Evolutionary conservation across 1,140 invertebrate genomes (phyloP).

Genomic region (Drosophila lacertosa): DNA sequence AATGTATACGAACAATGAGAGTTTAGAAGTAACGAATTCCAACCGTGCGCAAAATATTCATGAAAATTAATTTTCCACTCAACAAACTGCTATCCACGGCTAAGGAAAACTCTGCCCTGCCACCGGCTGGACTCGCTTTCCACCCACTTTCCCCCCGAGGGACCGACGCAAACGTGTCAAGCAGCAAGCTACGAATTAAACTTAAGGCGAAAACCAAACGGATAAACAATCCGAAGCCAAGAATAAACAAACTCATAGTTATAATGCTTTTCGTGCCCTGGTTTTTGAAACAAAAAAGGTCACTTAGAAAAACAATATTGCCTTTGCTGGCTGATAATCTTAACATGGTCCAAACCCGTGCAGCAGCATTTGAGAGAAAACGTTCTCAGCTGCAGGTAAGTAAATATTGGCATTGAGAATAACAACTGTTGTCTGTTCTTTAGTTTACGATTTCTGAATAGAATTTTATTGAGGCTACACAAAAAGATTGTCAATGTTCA

Average conservation of each 20-base stretch:
- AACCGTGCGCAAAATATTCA: slow-evolving; percentile 16
- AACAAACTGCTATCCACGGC: slow-evolving; percentile 49
- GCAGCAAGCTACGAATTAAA: slow-evolving; percentile 63
- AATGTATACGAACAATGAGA: background rate
- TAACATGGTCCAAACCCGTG: slow-evolving; percentile 9
- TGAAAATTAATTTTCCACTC: slow-evolving; percentile 57
- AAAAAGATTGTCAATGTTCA: background rate
- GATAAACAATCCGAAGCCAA: slow-evolving; percentile 44
- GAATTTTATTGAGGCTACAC: background rate
- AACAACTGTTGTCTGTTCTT: slow-evolving; percentile 4
- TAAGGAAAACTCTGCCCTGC: slow-evolving; percentile 44
- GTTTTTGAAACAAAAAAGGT: slow-evolving; percentile 14
- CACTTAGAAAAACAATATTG: slow-evolving; percentile 4
- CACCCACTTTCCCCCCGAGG: background rate
- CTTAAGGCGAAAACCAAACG: slow-evolving; percentile 48
- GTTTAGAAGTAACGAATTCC: background rate
- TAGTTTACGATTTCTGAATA: background rate
- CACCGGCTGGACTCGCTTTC: slow-evolving; percentile 3
- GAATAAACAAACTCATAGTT: slow-evolving; percentile 42
- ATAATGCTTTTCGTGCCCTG: slow-evolving; percentile 26
- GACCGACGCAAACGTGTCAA: slow-evolving; percentile 32
- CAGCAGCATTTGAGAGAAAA: background rate
- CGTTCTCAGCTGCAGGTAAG: background rate
- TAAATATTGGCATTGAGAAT: slow-evolving; percentile 9
- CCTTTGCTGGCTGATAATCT: slow-evolving; percentile 18